phyloP scores from a whole-genome alignment of 2,113 vertebrate genomes.

The Furnarius figulus region DNA sequence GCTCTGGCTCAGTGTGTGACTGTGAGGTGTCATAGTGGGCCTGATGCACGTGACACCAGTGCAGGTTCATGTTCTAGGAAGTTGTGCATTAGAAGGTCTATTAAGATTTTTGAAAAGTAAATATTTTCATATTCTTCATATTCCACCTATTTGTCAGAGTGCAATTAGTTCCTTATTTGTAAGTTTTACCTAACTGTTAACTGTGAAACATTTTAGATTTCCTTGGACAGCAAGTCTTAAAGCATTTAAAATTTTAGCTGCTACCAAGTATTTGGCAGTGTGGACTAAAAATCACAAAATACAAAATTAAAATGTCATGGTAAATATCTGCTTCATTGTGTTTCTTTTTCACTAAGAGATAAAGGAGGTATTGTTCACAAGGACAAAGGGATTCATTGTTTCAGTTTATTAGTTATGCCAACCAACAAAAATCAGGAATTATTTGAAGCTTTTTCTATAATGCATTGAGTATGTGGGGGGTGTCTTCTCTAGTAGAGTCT shows the following conservation, averaged over 20 bases:
- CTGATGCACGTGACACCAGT: neutral
- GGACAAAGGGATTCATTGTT: constrained; percentile 32
- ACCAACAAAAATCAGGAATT: neutral
- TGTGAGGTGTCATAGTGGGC: neutral
- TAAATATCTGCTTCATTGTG: constrained; percentile 9
- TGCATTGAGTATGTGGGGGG: neutral
- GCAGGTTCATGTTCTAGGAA: neutral
- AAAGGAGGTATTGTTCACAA: neutral
- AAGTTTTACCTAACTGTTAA: constrained; percentile 17
- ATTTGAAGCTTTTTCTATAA: constrained; percentile 7
- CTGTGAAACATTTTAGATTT: neutral
- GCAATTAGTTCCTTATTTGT: constrained; percentile 13
- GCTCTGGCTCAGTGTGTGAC: neutral
- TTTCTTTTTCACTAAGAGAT: constrained; percentile 34
- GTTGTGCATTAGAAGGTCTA: neutral
- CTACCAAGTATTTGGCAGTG: neutral
- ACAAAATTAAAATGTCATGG: neutral
- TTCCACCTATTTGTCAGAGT: neutral
- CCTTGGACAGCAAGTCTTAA: constrained; percentile 10
- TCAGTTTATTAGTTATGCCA: neutral
- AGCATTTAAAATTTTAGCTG: neutral
- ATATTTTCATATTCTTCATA: neutral
- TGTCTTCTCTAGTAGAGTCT: constrained; percentile 22
- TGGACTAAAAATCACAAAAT: constrained; percentile 4
- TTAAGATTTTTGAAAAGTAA: neutral